Base-by-base conservation (phyloP, 2,888 invertebrate genomes). In the Augochlorella aurata region DNA sequence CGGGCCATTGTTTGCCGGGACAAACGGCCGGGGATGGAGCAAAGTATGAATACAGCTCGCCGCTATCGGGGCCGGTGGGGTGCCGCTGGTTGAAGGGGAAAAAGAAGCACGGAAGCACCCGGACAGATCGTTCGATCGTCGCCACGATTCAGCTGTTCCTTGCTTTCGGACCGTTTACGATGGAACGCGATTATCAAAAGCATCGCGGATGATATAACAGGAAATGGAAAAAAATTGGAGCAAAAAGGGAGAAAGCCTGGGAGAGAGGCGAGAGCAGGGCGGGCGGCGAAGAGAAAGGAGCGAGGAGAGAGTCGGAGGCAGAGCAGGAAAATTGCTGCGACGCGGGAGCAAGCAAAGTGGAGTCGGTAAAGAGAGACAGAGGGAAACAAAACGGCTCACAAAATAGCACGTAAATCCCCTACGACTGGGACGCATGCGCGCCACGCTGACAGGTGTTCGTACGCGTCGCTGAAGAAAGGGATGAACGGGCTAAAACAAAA, bases 391-490 rank as follows among this genome's bases (percentile, higher is more conserved):
- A 79, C 74, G 71, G 38, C 63, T 75, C 49, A 65, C 67, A 77
- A 76, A 84, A 84, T 86, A 74, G 75, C 69, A 38, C 82, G 77
- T 83, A 79, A 84, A 86, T 85, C 73, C 78, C 73, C 78, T 47
- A 50, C 75, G 54, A 61, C 66, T 65, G 68, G 65, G 49, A 66
- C 47, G 58, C 63, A 65, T 76, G 69, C 69, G 29, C 65, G 47
- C 73, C 63, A 54, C 70, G 66, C 54, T 72, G 80, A 81, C 80
- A 83, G 79, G 80, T 58, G 83, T 77, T 75, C 52, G 75, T 65
- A 58, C 24, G 52, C 29, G 63, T 58, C 71, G 71, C 63, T 10
- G 54, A 29, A 66, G 74, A 78, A 77, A 74, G 68, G 65, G 52
- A 52, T 65, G 65, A 65, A 44, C 65, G 65, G 44, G 44, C 38